Percentiles rank a stretch among this genome's conserved stretches.
phyloP scores from a whole-genome alignment of 2,797 vertebrate species.

The Lepidocolaptes lacrymiger region DNA sequence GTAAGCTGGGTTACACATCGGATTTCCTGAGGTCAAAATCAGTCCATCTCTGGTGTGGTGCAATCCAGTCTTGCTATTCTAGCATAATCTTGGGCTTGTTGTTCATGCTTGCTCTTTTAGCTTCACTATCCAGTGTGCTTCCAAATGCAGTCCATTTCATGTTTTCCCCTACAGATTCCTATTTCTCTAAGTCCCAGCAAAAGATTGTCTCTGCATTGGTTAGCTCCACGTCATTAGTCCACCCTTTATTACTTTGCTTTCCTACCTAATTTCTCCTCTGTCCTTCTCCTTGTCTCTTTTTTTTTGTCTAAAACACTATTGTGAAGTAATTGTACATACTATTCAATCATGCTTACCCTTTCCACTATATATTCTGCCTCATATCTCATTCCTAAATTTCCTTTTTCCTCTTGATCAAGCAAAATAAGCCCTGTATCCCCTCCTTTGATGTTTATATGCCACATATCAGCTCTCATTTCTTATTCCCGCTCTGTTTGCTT shows the following conservation, averaged over 20 bases:
- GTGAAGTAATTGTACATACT: neutral
- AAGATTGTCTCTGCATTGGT: neutral
- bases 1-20: neutral
- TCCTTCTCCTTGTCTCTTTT: neutral
- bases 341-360: neutral
- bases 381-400: neutral
- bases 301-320: neutral
- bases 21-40: neutral
- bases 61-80: neutral
- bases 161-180: neutral
- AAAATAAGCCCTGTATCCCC: neutral
- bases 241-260: neutral
- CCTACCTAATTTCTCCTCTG: neutral
- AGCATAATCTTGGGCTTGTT: neutral
- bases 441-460: neutral
- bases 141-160: neutral
- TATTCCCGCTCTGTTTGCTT: neutral
- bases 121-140: neutral
- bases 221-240: neutral
- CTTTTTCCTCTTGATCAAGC: neutral
- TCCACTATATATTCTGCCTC: neutral
- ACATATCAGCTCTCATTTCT: constrained; percentile 1
- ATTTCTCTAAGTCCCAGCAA: neutral
- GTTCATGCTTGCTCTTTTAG: neutral
- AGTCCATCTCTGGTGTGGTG: neutral